Conservation (phyloP, 2,113 vertebrate species). For the Callocephalon fimbriatum region DNA sequence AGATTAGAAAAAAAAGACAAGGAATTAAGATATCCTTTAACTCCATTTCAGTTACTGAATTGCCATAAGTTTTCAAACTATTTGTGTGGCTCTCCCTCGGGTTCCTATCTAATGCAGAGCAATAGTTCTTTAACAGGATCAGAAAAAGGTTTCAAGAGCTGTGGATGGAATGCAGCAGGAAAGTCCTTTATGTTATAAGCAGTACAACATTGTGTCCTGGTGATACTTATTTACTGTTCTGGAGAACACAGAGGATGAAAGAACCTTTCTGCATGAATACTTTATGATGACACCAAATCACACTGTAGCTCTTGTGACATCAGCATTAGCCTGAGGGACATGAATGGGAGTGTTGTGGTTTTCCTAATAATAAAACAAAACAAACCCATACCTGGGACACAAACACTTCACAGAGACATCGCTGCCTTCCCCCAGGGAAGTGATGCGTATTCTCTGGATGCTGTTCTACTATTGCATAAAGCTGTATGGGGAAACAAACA, state of each 20-base stretch:
- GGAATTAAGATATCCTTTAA: not conserved
- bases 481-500: not conserved
- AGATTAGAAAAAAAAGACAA: not conserved
- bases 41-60: not conserved
- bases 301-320: accelerated
- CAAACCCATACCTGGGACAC: not conserved
- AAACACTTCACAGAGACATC: not conserved
- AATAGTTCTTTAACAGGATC: not conserved
- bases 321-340: not conserved
- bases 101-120: not conserved
- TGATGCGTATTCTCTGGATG: not conserved
- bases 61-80: not conserved
- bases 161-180: not conserved
- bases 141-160: not conserved
- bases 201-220: not conserved
- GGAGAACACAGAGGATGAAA: not conserved
- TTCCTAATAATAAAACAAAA: not conserved
- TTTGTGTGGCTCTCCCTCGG: not conserved
- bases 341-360: not conserved
- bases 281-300: not conserved
- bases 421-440: not conserved
- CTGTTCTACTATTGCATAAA: not conserved
- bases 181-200: not conserved
- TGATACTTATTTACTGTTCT: not conserved
- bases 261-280: not conserved